These are phyloP conservation scores for Alca torda DNA, from an alignment of 2,797 vertebrate species.

Conservation along the genomic window DNA sequence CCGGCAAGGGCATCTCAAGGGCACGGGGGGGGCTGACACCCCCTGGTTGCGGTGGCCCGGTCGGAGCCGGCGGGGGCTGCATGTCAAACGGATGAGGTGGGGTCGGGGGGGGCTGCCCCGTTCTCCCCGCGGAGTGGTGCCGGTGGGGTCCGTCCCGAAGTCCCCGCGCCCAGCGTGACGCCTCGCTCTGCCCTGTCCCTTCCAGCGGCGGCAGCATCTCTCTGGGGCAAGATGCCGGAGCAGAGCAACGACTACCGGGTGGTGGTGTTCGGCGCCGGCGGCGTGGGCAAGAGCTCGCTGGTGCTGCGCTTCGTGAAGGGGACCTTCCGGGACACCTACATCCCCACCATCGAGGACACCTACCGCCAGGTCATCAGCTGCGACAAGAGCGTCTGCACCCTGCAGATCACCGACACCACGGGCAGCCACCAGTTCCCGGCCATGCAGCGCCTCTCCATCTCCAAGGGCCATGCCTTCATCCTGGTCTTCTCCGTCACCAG, in stretches of 20 bases:
- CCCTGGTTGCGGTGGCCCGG: rapidly evolving
- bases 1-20: conserved; percentile 8
- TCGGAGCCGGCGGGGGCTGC: not conserved
- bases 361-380: conserved; percentile 98
- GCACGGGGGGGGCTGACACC: not conserved
- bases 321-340: conserved; percentile 96
- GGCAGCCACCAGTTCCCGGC: conserved; percentile 97
- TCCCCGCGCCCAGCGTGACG: not conserved
- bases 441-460: conserved; percentile 97
- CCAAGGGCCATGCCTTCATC: conserved; percentile 95
- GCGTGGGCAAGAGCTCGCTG: conserved; percentile 95
- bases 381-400: conserved; percentile 94
- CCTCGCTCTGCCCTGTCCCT: not conserved
- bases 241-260: conserved; percentile 96
- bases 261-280: conserved; percentile 95
- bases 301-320: conserved; percentile 96
- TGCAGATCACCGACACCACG: conserved; percentile 96
- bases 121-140: rapidly evolving
- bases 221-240: conserved; percentile 87
- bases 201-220: not conserved
- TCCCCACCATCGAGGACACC: conserved; percentile 97
- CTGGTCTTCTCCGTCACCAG: conserved; percentile 95
- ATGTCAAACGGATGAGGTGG: rapidly evolving
- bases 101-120: rapidly evolving
- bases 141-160: not conserved